Evolutionary conservation across 2,113 vertebrate species (phyloP).

Genomic region (Chiloscyllium plagiosum): DNA sequence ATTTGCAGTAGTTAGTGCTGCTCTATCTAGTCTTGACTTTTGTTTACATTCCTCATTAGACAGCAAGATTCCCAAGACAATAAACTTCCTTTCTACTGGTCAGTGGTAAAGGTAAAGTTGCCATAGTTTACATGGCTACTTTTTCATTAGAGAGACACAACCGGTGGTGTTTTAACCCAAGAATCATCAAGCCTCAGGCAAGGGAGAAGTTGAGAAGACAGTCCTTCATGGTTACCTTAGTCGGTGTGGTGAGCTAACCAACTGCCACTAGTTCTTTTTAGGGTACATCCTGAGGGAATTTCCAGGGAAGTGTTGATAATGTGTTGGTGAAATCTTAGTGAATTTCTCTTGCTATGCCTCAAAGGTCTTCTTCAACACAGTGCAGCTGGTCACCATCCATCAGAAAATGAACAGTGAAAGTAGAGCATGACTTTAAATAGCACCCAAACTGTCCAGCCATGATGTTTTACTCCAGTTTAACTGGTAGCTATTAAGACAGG

Average conservation of each 20-base stretch:
- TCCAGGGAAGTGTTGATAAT: background rate
- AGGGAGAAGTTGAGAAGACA: too few species aligned
- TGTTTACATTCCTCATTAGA: background rate
- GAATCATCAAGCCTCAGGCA: too few species aligned
- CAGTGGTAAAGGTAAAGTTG: background rate
- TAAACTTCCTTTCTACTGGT: background rate
- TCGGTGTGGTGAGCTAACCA: too few species aligned
- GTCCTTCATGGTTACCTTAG: too few species aligned
- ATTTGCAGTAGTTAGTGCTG: background rate
- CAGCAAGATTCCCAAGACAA: background rate
- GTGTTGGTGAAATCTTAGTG: background rate
- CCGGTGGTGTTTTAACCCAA: too few species aligned
- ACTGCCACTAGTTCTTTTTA: background rate
- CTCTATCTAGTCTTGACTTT: background rate
- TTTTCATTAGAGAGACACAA: too few species aligned
- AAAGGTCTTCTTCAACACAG: background rate
- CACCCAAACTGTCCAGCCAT: background rate
- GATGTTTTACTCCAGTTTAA: background rate
- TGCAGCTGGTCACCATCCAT: background rate
- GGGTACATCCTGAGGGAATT: background rate
- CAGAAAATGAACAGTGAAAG: background rate
- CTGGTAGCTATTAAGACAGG: background rate
- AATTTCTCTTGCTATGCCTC: background rate
- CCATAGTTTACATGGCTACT: too few species aligned
- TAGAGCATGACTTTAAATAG: background rate